phyloP scores from a whole-genome alignment of 1,140 invertebrate species.

The Maniola jurtina region DNA sequence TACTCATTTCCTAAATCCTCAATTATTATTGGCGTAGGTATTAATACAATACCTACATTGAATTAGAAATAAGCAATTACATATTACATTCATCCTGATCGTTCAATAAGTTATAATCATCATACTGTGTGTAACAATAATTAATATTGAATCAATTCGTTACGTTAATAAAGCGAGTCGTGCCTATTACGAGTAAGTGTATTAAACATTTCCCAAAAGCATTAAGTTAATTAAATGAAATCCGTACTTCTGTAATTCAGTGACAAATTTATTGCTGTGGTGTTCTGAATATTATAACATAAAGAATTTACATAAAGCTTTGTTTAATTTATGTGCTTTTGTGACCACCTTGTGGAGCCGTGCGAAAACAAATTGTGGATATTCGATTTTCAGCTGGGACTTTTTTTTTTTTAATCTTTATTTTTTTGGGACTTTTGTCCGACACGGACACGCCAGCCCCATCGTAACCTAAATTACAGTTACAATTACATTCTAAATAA shows the following conservation, averaged over 20 bases:
- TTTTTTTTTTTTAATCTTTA: no score
- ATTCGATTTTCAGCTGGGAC: no score
- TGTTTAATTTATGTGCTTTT: no score
- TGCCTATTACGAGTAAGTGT: background rate
- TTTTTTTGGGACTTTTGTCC: no score
- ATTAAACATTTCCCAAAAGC: slow-evolving; percentile 5
- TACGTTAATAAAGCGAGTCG: background rate
- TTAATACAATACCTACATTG: background rate
- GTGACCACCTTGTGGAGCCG: no score
- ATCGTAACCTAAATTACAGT: no score
- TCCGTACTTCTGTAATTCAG: background rate
- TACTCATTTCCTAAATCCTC: background rate
- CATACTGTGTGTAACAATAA: background rate
- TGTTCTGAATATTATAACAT: no score
- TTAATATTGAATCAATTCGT: slow-evolving; percentile 12
- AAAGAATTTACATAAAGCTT: no score
- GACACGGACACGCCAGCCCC: no score
- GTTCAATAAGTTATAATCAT: background rate
- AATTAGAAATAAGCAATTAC: background rate
- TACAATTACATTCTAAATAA: no score
- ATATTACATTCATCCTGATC: background rate
- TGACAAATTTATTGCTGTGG: background rate
- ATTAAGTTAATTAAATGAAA: slow-evolving; percentile 13
- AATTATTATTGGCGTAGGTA: background rate
- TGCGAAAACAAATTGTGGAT: no score